Conservation (phyloP, 2,888 invertebrate species). For the Phengaris arion region DNA sequence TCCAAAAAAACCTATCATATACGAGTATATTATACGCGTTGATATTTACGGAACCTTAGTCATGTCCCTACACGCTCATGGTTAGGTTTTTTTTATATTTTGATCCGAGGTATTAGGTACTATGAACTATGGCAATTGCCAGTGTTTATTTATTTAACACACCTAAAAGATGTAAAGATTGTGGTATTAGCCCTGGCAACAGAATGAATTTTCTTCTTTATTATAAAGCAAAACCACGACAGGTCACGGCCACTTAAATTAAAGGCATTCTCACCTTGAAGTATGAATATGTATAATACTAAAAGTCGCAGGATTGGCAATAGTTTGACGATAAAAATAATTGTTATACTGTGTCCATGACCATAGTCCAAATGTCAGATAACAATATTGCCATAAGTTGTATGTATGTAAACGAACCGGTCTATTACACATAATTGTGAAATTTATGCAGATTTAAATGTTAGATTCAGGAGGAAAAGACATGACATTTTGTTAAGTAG, state of each 20-base stretch:
- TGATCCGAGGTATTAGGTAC: too few relatives aligned
- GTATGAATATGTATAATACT: slow-evolving; percentile 25
- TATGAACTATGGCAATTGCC: too few relatives aligned
- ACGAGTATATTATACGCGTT: too few relatives aligned
- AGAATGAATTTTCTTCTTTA: neutral
- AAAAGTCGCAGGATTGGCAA: slow-evolving; percentile 5
- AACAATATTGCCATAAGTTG: neutral
- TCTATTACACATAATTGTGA: too few relatives aligned
- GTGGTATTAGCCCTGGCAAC: neutral
- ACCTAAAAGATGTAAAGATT: neutral
- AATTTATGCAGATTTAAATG: too few relatives aligned
- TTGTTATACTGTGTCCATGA: slow-evolving; percentile 13
- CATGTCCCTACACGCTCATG: too few relatives aligned
- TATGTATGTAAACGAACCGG: too few relatives aligned
- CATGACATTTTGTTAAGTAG: too few relatives aligned
- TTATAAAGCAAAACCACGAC: slow-evolving; percentile 3
- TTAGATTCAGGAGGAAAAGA: too few relatives aligned
- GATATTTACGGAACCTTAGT: too few relatives aligned
- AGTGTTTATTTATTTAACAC: neutral
- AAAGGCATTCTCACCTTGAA: slow-evolving; percentile 15
- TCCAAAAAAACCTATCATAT: too few relatives aligned
- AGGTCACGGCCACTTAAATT: slow-evolving; percentile 6
- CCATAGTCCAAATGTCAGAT: slow-evolving; percentile 10
- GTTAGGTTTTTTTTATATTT: too few relatives aligned
- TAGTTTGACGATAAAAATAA: slow-evolving; percentile 16